phyloP scores from a whole-genome alignment of 2,113 vertebrate genomes.

The Gavialis gangeticus region DNA sequence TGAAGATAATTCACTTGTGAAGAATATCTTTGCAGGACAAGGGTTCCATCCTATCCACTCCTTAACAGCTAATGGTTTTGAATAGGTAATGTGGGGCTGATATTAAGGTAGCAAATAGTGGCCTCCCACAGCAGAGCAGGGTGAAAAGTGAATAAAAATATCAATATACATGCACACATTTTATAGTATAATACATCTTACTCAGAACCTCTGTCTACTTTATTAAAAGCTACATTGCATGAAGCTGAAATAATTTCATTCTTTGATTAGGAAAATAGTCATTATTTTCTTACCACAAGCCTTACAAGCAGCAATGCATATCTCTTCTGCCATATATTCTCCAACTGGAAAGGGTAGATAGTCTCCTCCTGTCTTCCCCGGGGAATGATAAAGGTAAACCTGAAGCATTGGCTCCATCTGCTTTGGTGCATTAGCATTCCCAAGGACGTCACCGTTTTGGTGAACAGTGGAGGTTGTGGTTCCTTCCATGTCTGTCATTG shows the following conservation, averaged over 20 bases:
- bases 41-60: background rate
- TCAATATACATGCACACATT: background rate
- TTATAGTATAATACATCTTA: background rate
- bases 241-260: background rate
- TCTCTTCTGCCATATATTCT: slow-evolving; percentile 91
- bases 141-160: background rate
- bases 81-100: background rate
- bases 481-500: slow-evolving; percentile 87
- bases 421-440: slow-evolving; percentile 72
- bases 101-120: background rate
- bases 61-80: background rate
- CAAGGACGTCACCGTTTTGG: slow-evolving; percentile 79
- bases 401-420: slow-evolving; percentile 78
- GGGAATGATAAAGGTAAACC: slow-evolving; percentile 87
- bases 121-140: background rate
- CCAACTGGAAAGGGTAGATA: slow-evolving; percentile 85
- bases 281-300: slow-evolving; percentile 87
- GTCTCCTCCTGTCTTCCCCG: slow-evolving; percentile 72
- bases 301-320: slow-evolving; percentile 90
- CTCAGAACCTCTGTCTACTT: background rate
- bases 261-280: background rate
- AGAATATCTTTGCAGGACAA: background rate
- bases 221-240: background rate
- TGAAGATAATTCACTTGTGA: too few relatives aligned
- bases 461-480: slow-evolving; percentile 65